Conservation (phyloP, 2,113 vertebrate genomes). For the Chaetorhynchus papuensis region DNA sequence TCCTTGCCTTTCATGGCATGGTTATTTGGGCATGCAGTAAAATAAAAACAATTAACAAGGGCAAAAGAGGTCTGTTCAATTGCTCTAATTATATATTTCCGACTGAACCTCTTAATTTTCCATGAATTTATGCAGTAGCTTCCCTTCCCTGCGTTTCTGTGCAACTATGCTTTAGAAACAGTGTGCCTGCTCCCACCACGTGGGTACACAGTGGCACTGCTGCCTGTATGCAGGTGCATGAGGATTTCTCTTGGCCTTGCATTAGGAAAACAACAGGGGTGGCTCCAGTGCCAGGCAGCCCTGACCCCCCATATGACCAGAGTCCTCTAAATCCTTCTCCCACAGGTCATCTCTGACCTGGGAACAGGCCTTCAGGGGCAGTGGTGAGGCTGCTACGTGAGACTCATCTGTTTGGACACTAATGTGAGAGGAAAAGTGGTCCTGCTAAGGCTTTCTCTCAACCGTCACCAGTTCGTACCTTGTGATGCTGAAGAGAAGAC, state of each 20-base stretch:
- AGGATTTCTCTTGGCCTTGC: neutral
- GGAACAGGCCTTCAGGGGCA: neutral
- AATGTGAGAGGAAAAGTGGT: neutral
- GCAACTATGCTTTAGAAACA: neutral
- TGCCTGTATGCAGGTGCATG: fast-evolving
- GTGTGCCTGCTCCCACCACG: fast-evolving
- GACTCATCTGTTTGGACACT: neutral
- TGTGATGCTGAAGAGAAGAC: neutral
- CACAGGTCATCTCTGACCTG: neutral
- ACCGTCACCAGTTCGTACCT: neutral
- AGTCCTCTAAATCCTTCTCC: neutral
- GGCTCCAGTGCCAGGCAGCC: neutral
- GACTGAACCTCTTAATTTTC: neutral
- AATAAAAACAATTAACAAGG: neutral
- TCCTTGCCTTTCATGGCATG: neutral
- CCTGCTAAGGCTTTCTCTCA: neutral
- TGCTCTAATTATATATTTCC: neutral
- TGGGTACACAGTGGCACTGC: neutral
- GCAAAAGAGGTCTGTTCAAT: neutral
- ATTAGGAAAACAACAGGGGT: neutral
- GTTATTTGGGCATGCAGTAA: neutral
- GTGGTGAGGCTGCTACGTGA: fast-evolving
- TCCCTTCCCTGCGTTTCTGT: neutral
- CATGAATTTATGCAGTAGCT: neutral
- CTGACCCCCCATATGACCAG: fast-evolving